phyloP scores from a whole-genome alignment of 2,797 vertebrate species.

The Alfaro cultratus region DNA sequence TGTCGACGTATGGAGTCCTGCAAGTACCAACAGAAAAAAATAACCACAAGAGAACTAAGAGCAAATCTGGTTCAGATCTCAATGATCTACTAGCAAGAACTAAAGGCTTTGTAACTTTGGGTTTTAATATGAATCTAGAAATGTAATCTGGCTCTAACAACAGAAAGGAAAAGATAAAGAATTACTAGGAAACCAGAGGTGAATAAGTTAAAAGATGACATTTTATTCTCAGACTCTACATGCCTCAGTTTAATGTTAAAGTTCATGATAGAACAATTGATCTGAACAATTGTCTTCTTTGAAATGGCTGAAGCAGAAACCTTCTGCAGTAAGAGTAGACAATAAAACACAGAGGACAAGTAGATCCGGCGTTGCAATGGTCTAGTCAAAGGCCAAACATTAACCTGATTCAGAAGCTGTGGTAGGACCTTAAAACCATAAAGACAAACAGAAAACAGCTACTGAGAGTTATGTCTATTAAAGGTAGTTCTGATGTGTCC shows the following conservation, averaged over 20 bases:
- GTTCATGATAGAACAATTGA: neutral
- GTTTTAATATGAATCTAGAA: neutral
- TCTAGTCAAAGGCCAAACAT: neutral
- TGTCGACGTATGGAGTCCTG: neutral
- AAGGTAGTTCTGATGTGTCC: neutral
- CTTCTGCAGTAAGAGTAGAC: neutral
- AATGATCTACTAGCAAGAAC: neutral
- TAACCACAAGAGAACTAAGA: neutral
- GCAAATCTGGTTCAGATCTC: neutral
- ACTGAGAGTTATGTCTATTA: neutral
- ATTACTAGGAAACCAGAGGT: neutral
- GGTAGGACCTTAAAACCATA: neutral
- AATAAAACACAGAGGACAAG: neutral
- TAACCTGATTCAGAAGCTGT: neutral
- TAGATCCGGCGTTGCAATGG: neutral
- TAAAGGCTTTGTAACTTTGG: neutral
- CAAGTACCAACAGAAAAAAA: neutral
- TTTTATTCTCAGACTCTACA: too few relatives aligned
- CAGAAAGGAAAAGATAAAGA: neutral
- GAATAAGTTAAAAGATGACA: too few relatives aligned
- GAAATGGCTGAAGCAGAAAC: neutral
- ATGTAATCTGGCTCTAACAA: neutral
- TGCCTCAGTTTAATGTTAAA: neutral
- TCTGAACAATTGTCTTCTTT: neutral
- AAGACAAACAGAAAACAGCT: neutral